Base-by-base conservation (phyloP, 1,140 invertebrate genomes). In the Drosophila nikananu region DNA sequence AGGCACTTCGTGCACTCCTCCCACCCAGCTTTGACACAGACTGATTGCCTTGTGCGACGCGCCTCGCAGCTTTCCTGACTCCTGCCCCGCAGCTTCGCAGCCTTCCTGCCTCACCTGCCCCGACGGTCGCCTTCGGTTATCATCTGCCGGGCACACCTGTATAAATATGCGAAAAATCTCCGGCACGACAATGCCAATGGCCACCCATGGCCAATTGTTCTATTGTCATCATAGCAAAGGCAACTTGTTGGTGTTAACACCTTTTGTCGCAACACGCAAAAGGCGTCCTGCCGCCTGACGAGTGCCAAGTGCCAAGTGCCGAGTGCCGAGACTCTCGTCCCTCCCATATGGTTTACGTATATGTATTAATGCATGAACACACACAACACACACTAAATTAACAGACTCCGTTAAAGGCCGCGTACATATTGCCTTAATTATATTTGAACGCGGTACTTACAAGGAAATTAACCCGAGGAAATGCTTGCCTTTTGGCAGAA, bases 221-320 rank as follows among this genome's bases (percentile, higher is more conserved):
- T 79, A 79, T 79, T 79, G 77, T 79, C 75, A 78, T 79, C 77
- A 65, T 23, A 60, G 77, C 71, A 52, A 27, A 27, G 64, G 51
- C 75, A 63, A 78, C 76, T 78, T 51, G 75, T 79, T 78, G 77
- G 75, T 71, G 77, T 79, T 72, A 78, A 79, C 77, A 79, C 77
- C 66, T 79, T 79, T 63, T 59, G 66, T 64, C 54, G 66, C 59
- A 79, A 79, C 75, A 79, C 75, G 77, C 75, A 79, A 79, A 79
- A 79, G 76, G 66, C 77, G 76, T 79, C 77, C 39, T 68, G 51
- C 25, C 51, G 21, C 39, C 17, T 21, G 9, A 5, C 19, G 49
- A 39, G 48, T 66, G 48, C 48, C 48, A 32, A 32, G 32, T 27
- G 4, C n/a, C 27, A 23, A 54, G 48, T 10, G 30, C 30, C 35